Conservation (phyloP, 2,797 vertebrate species). For the Scolopax bukidnonensis region DNA sequence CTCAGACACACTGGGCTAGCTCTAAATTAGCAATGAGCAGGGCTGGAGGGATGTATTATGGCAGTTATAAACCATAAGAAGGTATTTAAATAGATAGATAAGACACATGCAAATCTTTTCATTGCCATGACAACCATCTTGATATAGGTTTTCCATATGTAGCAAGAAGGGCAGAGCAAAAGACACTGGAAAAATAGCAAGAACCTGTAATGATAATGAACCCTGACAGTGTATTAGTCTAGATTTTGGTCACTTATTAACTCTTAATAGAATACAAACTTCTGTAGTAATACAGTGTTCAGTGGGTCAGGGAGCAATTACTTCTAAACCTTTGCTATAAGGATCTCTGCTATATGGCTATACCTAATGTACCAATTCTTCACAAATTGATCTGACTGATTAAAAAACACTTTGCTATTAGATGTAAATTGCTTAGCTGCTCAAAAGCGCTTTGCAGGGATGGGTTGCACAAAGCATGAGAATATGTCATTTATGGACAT, state of each 20-base stretch:
- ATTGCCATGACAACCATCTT: constrained; percentile 91
- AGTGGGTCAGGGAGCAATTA: constrained; percentile 71
- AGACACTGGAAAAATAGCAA: constrained; percentile 78
- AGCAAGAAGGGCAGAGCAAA: constrained; percentile 83
- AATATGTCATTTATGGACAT: constrained; percentile 52
- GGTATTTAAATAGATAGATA: constrained; percentile 97
- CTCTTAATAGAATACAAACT: constrained; percentile 81
- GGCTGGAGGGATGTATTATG: constrained; percentile 89
- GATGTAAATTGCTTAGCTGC: constrained; percentile 62
- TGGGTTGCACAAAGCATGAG: constrained; percentile 41
- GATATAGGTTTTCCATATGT: constrained; percentile 91
- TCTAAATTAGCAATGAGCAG: constrained; percentile 94
- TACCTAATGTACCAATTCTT: constrained; percentile 71
- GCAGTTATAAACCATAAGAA: constrained; percentile 92
- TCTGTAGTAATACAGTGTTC: constrained; percentile 65
- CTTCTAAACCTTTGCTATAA: constrained; percentile 67
- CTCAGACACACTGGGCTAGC: constrained; percentile 87
- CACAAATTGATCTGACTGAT: constrained; percentile 73
- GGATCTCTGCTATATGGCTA: constrained; percentile 59
- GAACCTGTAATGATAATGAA: constrained; percentile 84
- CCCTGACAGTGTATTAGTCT: constrained; percentile 84
- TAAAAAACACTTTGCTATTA: constrained; percentile 68
- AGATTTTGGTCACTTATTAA: constrained; percentile 86
- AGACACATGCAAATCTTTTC: constrained; percentile 90
- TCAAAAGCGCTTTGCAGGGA: constrained; percentile 50